A percentile compares a stretch with the other conserved stretches of the same genome.
These are phyloP conservation scores for Gymnarchus niloticus DNA, from an alignment of 2,113 vertebrate species.

Conservation along the genomic window DNA sequence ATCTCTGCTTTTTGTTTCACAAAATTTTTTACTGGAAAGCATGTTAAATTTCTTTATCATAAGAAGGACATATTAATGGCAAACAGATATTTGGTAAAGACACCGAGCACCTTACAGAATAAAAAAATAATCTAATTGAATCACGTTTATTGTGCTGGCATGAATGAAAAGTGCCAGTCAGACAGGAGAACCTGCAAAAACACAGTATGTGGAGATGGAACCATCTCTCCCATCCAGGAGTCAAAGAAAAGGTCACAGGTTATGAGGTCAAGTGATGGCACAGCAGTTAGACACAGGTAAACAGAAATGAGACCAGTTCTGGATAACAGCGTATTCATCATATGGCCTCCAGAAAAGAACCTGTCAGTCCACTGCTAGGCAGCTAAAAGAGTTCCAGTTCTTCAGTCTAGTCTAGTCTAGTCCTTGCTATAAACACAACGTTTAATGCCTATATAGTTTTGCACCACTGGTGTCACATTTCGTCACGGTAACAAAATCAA, in stretches of 20 bases:
- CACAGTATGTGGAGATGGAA: not conserved
- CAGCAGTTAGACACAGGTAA: not conserved
- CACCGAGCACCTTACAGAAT: not conserved
- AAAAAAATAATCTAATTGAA: not conserved
- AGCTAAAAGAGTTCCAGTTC: not conserved
- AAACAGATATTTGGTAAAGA: not conserved
- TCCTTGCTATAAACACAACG: not conserved
- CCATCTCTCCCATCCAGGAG: not conserved
- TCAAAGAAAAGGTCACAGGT: not conserved
- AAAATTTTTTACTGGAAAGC: not conserved
- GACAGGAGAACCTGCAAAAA: too few relatives aligned
- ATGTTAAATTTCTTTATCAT: not conserved
- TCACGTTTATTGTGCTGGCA: too few relatives aligned
- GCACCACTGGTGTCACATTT: not conserved
- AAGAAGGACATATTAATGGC: not conserved
- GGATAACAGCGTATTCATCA: not conserved
- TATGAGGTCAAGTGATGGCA: slow-evolving; percentile 29
- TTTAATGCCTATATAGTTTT: not conserved
- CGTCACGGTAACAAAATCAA: not conserved
- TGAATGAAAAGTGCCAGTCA: too few relatives aligned
- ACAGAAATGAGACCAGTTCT: not conserved
- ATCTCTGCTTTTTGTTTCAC: not conserved
- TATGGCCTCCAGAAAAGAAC: not conserved
- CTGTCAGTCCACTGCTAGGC: not conserved
- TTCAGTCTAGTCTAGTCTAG: too few relatives aligned